phyloP scores from a whole-genome alignment of 2,888 invertebrate species.

The Cynaeus angustus region DNA sequence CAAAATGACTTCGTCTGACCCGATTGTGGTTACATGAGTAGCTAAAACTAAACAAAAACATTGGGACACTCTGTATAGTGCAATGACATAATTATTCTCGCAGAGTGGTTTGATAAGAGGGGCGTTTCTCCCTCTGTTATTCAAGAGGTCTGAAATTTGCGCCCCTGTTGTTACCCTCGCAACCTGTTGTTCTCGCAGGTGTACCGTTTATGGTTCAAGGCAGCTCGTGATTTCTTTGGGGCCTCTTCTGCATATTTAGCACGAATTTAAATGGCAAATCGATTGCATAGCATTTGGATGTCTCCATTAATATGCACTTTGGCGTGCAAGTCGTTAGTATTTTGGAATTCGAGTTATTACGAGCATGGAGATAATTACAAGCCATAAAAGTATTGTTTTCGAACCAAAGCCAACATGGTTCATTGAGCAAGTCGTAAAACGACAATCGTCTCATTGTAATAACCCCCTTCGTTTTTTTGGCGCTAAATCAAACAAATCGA shows the following conservation, averaged over 20 bases:
- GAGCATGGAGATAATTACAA: background rate
- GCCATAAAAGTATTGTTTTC: slow-evolving; percentile 19
- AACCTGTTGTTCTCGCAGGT: slow-evolving; percentile 18
- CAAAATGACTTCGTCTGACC: background rate
- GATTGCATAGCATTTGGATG: slow-evolving; percentile 18
- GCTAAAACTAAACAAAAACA: too few species aligned
- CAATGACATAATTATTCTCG: background rate
- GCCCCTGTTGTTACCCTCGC: slow-evolving; percentile 10
- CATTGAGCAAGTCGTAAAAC: background rate
- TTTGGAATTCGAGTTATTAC: slow-evolving; percentile 24
- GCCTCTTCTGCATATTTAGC: slow-evolving; percentile 7
- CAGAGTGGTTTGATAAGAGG: background rate
- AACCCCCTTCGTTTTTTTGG: slow-evolving; percentile 16
- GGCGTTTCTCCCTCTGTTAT: background rate
- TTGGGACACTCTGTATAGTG: too few species aligned
- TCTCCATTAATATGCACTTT: slow-evolving; percentile 34
- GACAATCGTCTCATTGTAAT: too few species aligned
- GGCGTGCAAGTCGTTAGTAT: slow-evolving; percentile 7
- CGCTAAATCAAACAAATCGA: slow-evolving; percentile 36
- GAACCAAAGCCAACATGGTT: background rate
- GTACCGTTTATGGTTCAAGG: slow-evolving; percentile 12
- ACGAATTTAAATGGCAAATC: slow-evolving; percentile 30
- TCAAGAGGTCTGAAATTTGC: slow-evolving; percentile 5
- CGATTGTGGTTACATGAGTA: too few species aligned
- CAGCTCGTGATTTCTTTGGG: background rate